These are phyloP conservation scores for Arctocebus calabarensis DNA, from an alignment of 2,797 vertebrate genomes.

Conservation along the genomic window DNA sequence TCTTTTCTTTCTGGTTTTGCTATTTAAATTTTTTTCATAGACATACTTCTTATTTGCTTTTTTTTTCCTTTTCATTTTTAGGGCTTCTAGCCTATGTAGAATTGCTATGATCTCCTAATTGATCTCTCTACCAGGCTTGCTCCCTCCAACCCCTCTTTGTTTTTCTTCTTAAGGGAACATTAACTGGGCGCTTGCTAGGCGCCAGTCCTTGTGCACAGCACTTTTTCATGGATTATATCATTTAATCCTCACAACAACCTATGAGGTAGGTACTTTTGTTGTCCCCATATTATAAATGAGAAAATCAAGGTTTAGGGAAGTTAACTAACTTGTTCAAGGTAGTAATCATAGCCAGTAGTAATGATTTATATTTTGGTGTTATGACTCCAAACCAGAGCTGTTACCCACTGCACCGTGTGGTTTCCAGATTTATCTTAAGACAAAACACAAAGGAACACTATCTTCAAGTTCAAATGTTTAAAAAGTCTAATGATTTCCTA, in stretches of 20 bases:
- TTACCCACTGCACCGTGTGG: not conserved
- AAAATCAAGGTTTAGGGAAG: conserved; percentile 27
- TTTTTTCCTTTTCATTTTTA: not conserved
- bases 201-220: conserved; percentile 71
- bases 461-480: conserved; percentile 46
- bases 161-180: conserved; percentile 82
- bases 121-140: conserved; percentile 59
- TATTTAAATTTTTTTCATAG: conserved; percentile 27
- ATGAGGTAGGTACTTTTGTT: conserved; percentile 80
- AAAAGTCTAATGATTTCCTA: not conserved
- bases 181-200: conserved; percentile 79
- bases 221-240: conserved; percentile 80
- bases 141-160: conserved; percentile 76
- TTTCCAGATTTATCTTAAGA: conserved; percentile 13
- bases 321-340: conserved; percentile 42
- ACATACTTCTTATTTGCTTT: conserved; percentile 32
- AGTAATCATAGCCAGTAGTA: not conserved
- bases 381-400: conserved; percentile 64
- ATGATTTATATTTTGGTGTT: conserved; percentile 51
- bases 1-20: conserved; percentile 42
- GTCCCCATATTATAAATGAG: conserved; percentile 63
- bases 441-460: not conserved
- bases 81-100: conserved; percentile 60
- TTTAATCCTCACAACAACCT: conserved; percentile 77
- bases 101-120: conserved; percentile 65